Conservation (phyloP, 2,888 invertebrate species). For the Dione juno region DNA sequence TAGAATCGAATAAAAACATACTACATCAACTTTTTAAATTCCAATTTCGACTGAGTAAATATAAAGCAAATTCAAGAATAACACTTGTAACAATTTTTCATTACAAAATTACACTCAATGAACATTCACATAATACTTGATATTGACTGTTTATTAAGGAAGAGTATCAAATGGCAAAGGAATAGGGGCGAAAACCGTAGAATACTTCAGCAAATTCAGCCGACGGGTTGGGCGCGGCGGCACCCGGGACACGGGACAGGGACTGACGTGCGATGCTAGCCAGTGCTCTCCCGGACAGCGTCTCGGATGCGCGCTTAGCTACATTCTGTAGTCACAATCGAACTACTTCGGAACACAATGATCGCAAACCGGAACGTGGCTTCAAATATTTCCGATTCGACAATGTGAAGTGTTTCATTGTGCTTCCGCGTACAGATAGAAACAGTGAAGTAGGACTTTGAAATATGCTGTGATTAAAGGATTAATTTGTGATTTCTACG, state of each 20-base stretch:
- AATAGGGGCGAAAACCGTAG: constrained; percentile 57
- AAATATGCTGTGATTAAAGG: constrained; percentile 36
- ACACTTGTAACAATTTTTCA: too few relatives aligned
- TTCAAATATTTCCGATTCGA: constrained; percentile 56
- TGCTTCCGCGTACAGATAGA: constrained; percentile 28
- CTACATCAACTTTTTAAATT: background rate
- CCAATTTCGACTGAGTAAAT: background rate
- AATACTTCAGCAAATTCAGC: constrained; percentile 49
- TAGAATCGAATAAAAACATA: too few relatives aligned
- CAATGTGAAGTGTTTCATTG: constrained; percentile 59
- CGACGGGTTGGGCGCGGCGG: constrained; percentile 54
- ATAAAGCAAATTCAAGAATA: background rate
- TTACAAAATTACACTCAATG: background rate
- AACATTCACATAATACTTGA: constrained; percentile 1
- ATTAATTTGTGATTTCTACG: constrained; percentile 35
- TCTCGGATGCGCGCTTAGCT: constrained; percentile 47
- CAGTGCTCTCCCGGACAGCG: constrained; percentile 64
- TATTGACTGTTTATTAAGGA: constrained; percentile 10
- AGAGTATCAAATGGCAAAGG: constrained; percentile 53
- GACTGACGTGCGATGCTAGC: constrained; percentile 26
- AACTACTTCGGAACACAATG: constrained; percentile 60
- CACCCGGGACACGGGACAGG: constrained; percentile 49
- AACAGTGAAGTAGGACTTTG: constrained; percentile 12
- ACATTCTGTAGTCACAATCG: constrained; percentile 40
- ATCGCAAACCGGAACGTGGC: constrained; percentile 56